Base-by-base conservation (phyloP, 2,113 vertebrate genomes). In the Ctenomys sociabilis region DNA sequence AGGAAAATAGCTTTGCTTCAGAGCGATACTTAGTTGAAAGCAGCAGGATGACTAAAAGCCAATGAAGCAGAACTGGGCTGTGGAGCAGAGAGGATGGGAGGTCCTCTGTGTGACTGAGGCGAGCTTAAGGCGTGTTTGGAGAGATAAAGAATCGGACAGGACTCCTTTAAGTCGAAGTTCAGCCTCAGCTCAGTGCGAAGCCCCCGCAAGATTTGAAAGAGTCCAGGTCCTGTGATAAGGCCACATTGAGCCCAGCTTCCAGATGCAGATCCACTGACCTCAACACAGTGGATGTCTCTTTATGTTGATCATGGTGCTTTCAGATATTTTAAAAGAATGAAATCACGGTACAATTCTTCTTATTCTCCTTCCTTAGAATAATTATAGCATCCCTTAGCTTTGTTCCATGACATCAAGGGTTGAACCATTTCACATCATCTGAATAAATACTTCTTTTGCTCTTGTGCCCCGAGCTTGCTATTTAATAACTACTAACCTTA, bases 211-310 rank as follows among this genome's bases (percentile, higher is more conserved):
- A 68, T 12, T 4, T 19, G 8, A 43, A 59, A 37, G 26, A 22
- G 19, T 66, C 37, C 6, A 75, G 21, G 37, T 77, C 0, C 66
- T 83, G 0, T 43, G 68, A 32, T 22, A 11, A 70, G 57, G 35
- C 1, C 40, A 8, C 19, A 22, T 4, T 66, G 8, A 64, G 14
- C 16, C 81, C 30, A 30, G 16, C 70, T 68, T 49, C 40, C 1
- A 35, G 37, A 35, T 32, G 17, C 30, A 5, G 2, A 26, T 13
- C 11, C 16, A 22, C 35, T 43, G 49, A 52, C 49, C n/a, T 8
- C 28, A 9, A 19, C 40, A 17, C 10, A 40, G 5, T 0, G 30
- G 12, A 7, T 14, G 22, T 24, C 9, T 43, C 17, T 84, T 3
- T n/a, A 63, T 32, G 26, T n/a, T 21, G 32, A 5, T n/a, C 52